phyloP scores from a whole-genome alignment of 2,888 invertebrate genomes.

The Mythimna albipuncta region DNA sequence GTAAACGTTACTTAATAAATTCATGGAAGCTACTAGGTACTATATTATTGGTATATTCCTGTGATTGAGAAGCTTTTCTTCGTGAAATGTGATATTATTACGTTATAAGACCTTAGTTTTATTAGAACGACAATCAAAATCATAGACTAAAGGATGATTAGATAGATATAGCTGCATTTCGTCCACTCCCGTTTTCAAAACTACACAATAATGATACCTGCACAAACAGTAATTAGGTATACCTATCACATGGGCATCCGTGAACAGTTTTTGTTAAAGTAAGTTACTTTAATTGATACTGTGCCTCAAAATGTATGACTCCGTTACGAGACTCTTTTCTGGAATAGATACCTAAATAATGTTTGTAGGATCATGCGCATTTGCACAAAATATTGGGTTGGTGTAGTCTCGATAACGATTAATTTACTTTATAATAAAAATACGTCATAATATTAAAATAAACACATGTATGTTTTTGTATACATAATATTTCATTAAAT shows the following conservation, averaged over 20 bases:
- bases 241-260: too few relatives aligned
- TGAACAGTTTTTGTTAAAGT: too few relatives aligned
- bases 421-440: neutral
- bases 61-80: slow-evolving; percentile 53
- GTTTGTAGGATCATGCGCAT: neutral
- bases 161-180: slow-evolving; percentile 20
- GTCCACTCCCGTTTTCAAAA: neutral
- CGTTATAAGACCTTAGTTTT: slow-evolving; percentile 31
- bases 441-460: slow-evolving; percentile 1
- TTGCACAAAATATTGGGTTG: neutral
- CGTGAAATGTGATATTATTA: slow-evolving; percentile 45
- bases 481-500: slow-evolving; percentile 45
- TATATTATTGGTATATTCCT: slow-evolving; percentile 22
- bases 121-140: slow-evolving; percentile 31
- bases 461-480: slow-evolving; percentile 23
- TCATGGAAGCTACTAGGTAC: slow-evolving; percentile 31
- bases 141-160: slow-evolving; percentile 7
- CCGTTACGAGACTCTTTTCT: neutral
- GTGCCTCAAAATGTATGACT: neutral
- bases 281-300: too few relatives aligned
- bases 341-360: neutral
- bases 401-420: slow-evolving; percentile 1
- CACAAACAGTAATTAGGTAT: too few relatives aligned
- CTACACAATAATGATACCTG: neutral
- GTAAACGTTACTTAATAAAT: slow-evolving; percentile 15